Conservation (phyloP, 2,113 vertebrate genomes). For the Tragelaphus imberbis region DNA sequence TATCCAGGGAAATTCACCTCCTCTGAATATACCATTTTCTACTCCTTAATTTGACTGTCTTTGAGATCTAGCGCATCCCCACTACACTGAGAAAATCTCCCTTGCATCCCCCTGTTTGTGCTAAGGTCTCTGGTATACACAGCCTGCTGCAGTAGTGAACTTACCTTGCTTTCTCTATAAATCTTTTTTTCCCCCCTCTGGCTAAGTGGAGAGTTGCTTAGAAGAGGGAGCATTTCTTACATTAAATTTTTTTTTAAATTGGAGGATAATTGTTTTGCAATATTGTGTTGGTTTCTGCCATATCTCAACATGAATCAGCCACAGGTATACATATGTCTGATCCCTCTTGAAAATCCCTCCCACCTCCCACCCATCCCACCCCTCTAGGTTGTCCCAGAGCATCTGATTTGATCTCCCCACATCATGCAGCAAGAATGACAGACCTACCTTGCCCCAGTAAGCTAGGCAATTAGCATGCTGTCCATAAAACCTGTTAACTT, state of each 20-base stretch:
- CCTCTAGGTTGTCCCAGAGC: background rate
- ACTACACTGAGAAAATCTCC: background rate
- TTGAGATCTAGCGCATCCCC: background rate
- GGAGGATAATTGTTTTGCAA: background rate
- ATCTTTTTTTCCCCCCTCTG: background rate
- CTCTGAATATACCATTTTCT: background rate
- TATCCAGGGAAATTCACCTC: background rate
- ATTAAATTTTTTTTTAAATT: background rate
- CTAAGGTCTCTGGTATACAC: background rate
- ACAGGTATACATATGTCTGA: fast-evolving
- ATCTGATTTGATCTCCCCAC: background rate
- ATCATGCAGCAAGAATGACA: background rate
- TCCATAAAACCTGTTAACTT: background rate
- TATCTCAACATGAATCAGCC: background rate
- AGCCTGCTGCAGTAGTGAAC: background rate
- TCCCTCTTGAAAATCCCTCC: background rate
- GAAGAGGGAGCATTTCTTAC: background rate
- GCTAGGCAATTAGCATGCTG: background rate
- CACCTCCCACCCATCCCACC: background rate
- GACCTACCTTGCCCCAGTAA: background rate
- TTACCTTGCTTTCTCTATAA: background rate
- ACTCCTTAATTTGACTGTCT: background rate
- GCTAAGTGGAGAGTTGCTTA: background rate
- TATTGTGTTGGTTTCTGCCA: background rate
- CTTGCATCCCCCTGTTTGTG: background rate